Conservation (phyloP, 2,113 vertebrate genomes). For the Gavialis gangeticus region DNA sequence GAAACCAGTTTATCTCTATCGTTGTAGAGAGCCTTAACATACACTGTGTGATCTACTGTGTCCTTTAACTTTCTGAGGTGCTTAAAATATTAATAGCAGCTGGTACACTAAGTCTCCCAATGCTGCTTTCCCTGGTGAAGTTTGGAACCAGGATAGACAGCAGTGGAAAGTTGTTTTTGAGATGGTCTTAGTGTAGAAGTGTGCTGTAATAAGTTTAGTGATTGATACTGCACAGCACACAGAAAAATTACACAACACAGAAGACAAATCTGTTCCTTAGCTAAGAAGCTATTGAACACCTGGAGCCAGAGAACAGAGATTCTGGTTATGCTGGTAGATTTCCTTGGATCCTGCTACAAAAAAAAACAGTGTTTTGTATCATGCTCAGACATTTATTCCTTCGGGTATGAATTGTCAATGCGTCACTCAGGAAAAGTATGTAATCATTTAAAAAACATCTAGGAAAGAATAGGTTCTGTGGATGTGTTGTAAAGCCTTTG, state of each 20-base stretch:
- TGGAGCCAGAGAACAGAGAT: not conserved
- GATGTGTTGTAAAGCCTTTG: not conserved
- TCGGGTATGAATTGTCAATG: constrained; percentile 31
- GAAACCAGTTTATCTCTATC: not conserved
- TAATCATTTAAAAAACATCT: constrained; percentile 21
- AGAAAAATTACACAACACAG: not conserved
- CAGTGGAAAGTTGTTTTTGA: not conserved
- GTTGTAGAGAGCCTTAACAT: not conserved
- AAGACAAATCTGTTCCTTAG: not conserved
- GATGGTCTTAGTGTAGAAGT: not conserved
- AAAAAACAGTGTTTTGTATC: not conserved
- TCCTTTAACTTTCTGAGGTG: constrained; percentile 2
- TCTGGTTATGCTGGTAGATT: not conserved
- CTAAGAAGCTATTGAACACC: not conserved
- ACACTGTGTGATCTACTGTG: not conserved
- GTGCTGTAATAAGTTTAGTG: not conserved
- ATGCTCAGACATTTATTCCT: constrained; percentile 6
- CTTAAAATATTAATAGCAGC: constrained; percentile 6
- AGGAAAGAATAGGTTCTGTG: constrained; percentile 13
- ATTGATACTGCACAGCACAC: constrained; percentile 23
- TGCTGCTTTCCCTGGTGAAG: not conserved
- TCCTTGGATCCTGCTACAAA: not conserved
- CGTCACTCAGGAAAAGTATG: not conserved
- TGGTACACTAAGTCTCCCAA: not conserved
- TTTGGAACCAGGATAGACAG: constrained; percentile 6